A percentile compares a stretch with the other conserved stretches of the same genome.
Evolutionary conservation across 2,113 vertebrate genomes (phyloP).

Genomic region (Rhinolophus ferrumequinum): DNA sequence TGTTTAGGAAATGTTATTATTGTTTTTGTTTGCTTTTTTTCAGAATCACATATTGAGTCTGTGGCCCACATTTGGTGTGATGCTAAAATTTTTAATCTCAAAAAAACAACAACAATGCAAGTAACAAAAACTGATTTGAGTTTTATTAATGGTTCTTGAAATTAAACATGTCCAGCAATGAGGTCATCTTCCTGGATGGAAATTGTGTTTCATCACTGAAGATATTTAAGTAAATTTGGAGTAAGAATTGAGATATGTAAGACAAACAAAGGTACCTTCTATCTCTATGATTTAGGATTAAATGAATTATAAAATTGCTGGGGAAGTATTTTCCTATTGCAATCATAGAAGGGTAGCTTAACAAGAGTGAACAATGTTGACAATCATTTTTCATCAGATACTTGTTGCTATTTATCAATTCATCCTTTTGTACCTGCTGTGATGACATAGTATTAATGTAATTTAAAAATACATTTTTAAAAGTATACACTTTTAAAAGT

Average conservation of each 20-base stretch:
- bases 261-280: not conserved
- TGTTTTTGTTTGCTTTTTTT: not conserved
- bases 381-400: not conserved
- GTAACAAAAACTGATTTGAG: not conserved
- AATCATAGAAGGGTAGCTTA: not conserved
- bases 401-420: not conserved
- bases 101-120: not conserved
- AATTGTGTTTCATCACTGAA: not conserved
- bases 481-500: not conserved
- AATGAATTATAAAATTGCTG: not conserved
- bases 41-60: not conserved
- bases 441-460: not conserved
- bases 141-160: not conserved
- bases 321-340: not conserved
- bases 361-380: not conserved
- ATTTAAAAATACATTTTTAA: not conserved
- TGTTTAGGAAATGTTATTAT: not conserved
- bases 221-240: not conserved
- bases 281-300: not conserved
- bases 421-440: not conserved
- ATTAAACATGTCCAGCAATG: not conserved
- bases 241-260: not conserved
- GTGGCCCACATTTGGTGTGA: not conserved
- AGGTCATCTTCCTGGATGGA: not conserved
- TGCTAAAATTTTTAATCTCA: not conserved